Conservation (phyloP, 1,140 invertebrate species). For the Arctopsyche grandis region DNA sequence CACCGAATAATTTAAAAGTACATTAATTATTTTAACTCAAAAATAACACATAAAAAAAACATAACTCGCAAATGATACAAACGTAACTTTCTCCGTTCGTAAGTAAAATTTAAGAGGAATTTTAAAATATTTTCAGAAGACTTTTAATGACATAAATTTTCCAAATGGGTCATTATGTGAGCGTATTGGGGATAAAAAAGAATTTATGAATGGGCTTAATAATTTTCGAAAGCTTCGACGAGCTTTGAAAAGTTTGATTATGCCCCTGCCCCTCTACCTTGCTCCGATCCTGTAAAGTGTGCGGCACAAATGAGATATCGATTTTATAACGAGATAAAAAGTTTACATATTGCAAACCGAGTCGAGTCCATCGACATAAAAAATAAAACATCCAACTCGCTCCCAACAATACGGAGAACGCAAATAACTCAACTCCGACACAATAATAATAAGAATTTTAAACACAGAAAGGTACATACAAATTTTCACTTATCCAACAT, state of each 20-base stretch:
- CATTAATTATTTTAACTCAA: too few species aligned
- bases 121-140: slow-evolving; percentile 8
- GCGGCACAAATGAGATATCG: slow-evolving; percentile 18
- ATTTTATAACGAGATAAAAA: slow-evolving; percentile 23
- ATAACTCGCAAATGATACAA: not conserved
- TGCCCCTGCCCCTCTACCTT: not conserved
- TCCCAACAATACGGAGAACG: not conserved
- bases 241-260: slow-evolving; percentile 25
- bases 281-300: not conserved
- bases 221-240: slow-evolving; percentile 23
- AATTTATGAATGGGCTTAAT: slow-evolving; percentile 17
- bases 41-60: too few species aligned
- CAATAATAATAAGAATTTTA: too few species aligned
- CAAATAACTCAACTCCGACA: not conserved
- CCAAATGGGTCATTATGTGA: slow-evolving; percentile 18
- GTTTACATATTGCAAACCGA: slow-evolving; percentile 7
- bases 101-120: not conserved
- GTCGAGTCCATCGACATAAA: not conserved
- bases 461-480: too few species aligned
- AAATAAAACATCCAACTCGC: not conserved
- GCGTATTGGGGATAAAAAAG: slow-evolving; percentile 16
- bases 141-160: slow-evolving; percentile 18
- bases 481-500: too few species aligned
- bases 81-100: not conserved
- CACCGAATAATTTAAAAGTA: too few species aligned